phyloP scores from a whole-genome alignment of 2,797 vertebrate genomes.

The Eremophila alpestris region DNA sequence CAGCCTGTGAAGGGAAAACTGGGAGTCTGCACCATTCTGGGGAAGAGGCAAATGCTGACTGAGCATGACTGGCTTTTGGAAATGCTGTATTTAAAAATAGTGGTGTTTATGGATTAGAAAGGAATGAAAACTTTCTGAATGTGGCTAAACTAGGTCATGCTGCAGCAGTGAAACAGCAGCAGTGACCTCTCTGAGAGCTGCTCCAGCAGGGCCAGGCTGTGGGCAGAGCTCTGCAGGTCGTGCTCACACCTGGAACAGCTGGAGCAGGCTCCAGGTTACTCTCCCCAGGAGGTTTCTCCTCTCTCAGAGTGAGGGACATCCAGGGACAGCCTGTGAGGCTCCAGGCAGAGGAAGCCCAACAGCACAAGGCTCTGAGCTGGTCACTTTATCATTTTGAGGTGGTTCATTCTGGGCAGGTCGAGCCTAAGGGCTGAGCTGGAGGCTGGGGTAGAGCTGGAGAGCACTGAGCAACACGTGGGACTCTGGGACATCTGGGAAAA shows the following conservation, averaged over 20 bases:
- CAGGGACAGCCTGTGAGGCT: neutral
- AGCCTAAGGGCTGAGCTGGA: neutral
- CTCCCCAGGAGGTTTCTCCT: neutral
- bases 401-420: neutral
- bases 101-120: neutral
- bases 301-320: neutral
- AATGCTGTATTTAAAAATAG: conserved; percentile 39
- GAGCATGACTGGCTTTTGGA: neutral
- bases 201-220: neutral
- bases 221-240: neutral
- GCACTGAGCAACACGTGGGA: fast-evolving
- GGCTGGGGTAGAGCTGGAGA: neutral
- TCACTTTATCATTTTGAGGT: neutral
- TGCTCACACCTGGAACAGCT: neutral
- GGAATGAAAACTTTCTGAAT: conserved; percentile 18
- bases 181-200: neutral
- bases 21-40: neutral
- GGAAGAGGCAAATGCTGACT: neutral
- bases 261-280: neutral
- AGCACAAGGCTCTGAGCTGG: neutral
- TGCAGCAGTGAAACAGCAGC: neutral
- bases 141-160: neutral
- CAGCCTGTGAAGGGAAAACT: neutral
- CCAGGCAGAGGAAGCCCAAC: neutral
- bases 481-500: neutral